These are phyloP conservation scores for Brachionus asplanchnoidis DNA, from an alignment of 1,140 invertebrate species.

Conservation along the genomic window DNA sequence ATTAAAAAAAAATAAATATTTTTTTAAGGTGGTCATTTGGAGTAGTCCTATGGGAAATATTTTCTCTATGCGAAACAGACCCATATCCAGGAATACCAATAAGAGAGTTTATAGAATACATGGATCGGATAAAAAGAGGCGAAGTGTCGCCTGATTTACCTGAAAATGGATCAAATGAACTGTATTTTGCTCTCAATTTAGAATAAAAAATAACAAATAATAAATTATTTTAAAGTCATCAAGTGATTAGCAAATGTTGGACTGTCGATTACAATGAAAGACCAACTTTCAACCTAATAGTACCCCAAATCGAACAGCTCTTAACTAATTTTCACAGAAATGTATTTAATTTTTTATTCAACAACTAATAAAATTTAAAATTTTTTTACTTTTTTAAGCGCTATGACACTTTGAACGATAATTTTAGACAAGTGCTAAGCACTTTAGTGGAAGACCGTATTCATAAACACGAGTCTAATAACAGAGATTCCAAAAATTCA, in stretches of 20 bases:
- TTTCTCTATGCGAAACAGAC: slow-evolving; percentile 35
- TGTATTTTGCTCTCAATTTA: background rate
- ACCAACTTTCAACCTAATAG: background rate
- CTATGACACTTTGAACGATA: background rate
- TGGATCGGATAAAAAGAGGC: background rate
- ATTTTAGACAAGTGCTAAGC: background rate
- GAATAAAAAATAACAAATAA: background rate
- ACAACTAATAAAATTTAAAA: background rate
- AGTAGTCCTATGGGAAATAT: slow-evolving; percentile 82
- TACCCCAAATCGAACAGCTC: background rate
- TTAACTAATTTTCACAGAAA: slow-evolving; percentile 22
- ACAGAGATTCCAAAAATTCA: slow-evolving; percentile 7
- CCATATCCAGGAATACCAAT: background rate
- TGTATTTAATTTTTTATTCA: background rate
- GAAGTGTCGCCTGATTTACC: background rate
- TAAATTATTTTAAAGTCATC: background rate
- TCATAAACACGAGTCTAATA: background rate
- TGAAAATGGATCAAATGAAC: background rate
- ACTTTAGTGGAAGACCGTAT: background rate
- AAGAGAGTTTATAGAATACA: background rate
- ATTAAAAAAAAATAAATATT: background rate
- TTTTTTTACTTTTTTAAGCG: background rate
- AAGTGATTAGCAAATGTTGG: slow-evolving; percentile 1
- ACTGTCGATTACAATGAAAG: background rate
- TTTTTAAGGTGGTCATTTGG: slow-evolving; percentile 73